phyloP scores from a whole-genome alignment of 2,888 invertebrate species.

The Chymomyza procnemis region DNA sequence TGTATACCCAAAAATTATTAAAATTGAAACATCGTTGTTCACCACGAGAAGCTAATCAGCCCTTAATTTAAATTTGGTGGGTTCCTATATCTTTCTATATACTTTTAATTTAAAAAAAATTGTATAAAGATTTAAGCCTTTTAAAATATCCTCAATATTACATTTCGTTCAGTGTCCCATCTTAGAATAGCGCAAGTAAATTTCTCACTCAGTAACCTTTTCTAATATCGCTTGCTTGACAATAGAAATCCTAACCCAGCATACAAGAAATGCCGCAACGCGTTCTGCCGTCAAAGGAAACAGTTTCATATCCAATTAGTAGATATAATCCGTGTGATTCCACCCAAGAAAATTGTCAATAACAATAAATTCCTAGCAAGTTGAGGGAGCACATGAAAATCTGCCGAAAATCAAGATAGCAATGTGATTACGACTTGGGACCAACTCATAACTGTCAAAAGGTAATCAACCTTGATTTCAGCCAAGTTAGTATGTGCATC shows the following conservation, averaged over 20 bases:
- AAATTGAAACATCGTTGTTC: too few species aligned
- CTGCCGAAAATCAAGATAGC: conserved; percentile 45
- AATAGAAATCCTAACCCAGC: background rate
- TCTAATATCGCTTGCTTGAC: background rate
- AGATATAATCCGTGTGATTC: conserved; percentile 72
- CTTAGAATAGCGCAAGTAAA: too few species aligned
- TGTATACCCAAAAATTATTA: too few species aligned
- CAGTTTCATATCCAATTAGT: conserved; percentile 47
- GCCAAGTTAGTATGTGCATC: conserved; percentile 32
- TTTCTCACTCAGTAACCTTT: background rate
- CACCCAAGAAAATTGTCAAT: conserved; percentile 62
- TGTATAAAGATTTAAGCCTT: background rate
- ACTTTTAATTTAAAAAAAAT: too few species aligned
- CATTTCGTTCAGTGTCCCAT: background rate
- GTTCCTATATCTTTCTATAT: too few species aligned
- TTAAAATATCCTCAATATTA: too few species aligned
- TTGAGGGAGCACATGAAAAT: conserved; percentile 15
- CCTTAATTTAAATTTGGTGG: too few species aligned
- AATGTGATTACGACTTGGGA: conserved; percentile 39
- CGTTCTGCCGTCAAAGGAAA: conserved; percentile 33
- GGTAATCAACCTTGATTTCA: conserved; percentile 64
- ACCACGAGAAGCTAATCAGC: too few species aligned
- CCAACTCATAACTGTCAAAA: conserved; percentile 67
- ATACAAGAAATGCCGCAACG: conserved; percentile 13
- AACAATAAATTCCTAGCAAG: conserved; percentile 65